phyloP scores from a whole-genome alignment of 2,797 vertebrate species.

The Synanceia verrucosa region DNA sequence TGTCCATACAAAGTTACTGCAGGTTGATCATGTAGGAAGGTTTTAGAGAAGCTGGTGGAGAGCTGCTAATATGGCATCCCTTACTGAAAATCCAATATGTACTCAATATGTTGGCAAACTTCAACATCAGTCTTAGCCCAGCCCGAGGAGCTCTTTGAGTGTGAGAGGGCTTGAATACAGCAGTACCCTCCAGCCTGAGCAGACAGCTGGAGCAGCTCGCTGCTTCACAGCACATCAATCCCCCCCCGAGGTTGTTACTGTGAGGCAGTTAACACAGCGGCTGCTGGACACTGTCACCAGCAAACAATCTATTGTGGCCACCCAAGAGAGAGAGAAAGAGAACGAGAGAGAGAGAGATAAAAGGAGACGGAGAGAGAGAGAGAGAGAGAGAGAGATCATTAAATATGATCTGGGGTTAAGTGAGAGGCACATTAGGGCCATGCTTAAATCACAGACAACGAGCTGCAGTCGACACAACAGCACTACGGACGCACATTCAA shows the following conservation, averaged over 20 bases:
- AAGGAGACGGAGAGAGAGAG: constrained; percentile 19
- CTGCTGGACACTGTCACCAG: constrained; percentile 49
- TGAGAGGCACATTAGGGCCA: constrained; percentile 67
- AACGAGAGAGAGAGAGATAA: constrained; percentile 5
- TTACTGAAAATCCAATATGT: constrained; percentile 34
- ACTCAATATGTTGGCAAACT: constrained; percentile 26
- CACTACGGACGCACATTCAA: constrained; percentile 55
- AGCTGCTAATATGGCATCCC: neutral
- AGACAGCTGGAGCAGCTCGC: constrained; percentile 19
- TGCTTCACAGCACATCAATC: constrained; percentile 38
- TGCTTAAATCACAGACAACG: constrained; percentile 76
- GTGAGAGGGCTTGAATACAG: constrained; percentile 14
- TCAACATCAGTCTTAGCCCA: constrained; percentile 23
- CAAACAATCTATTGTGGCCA: constrained; percentile 53
- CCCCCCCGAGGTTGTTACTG: constrained; percentile 36
- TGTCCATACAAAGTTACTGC: neutral
- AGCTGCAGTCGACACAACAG: constrained; percentile 60
- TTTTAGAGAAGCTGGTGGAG: neutral
- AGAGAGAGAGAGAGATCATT: constrained; percentile 57
- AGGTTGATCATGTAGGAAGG: neutral
- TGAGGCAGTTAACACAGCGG: constrained; percentile 42
- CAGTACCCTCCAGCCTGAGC: neutral
- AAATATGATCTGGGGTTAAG: constrained; percentile 78
- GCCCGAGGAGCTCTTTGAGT: constrained; percentile 4
- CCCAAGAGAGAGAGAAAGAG: constrained; percentile 5